A percentile compares a stretch with the other conserved stretches of the same genome.
phyloP scores from a whole-genome alignment of 2,113 vertebrate genomes.

The Eleginops maclovinus region DNA sequence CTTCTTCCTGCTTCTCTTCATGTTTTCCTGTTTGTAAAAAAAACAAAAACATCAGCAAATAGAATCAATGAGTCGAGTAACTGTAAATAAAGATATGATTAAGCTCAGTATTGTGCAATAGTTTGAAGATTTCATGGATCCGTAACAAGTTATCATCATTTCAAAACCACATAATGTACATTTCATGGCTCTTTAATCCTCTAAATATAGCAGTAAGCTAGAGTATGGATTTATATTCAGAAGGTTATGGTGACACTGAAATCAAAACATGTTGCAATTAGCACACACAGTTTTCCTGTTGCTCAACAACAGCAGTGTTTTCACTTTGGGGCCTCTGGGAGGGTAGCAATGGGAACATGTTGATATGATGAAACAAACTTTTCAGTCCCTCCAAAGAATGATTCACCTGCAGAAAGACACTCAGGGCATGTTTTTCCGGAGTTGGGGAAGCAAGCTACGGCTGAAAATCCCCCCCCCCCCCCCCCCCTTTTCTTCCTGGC shows the following conservation, averaged over 20 bases:
- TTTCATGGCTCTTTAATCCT: neutral
- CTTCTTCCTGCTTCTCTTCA: slow-evolving; percentile 96
- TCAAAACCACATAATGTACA: neutral
- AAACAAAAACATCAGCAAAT: slow-evolving; percentile 3
- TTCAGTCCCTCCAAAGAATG: slow-evolving; percentile 3
- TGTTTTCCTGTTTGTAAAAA: slow-evolving; percentile 87
- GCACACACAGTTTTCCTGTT: slow-evolving; percentile 26
- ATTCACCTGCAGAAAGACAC: neutral
- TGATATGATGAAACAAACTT: slow-evolving; percentile 23
- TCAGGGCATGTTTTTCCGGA: neutral
- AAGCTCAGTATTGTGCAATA: neutral
- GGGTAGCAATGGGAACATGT: neutral
- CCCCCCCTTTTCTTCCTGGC: slow-evolving; percentile 5
- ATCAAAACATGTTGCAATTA: slow-evolving; percentile 1
- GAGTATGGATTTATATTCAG: neutral
- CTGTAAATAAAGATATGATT: neutral
- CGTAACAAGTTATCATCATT: neutral
- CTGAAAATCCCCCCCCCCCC: neutral
- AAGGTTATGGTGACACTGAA: slow-evolving; percentile 26
- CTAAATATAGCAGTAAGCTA: neutral
- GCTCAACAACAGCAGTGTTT: slow-evolving; percentile 1
- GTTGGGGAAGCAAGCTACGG: neutral
- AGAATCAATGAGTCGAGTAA: neutral
- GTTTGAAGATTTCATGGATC: neutral
- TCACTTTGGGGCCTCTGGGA: slow-evolving; percentile 5